phyloP scores from a whole-genome alignment of 2,888 invertebrate species.

The Reticulitermes lucifugus region DNA sequence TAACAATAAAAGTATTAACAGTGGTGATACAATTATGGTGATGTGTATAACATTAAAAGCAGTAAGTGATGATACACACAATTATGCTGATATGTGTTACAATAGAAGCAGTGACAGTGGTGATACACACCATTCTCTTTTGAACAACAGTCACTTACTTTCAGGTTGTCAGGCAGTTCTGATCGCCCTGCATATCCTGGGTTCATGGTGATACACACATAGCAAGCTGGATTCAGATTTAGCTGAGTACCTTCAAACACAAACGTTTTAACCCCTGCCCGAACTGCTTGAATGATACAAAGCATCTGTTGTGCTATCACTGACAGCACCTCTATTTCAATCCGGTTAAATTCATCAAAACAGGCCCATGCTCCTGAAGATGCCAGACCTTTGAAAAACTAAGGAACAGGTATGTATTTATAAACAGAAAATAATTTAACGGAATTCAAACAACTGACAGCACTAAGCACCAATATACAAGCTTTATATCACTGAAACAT shows the following conservation, averaged over 20 bases:
- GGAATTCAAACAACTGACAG: too few relatives aligned
- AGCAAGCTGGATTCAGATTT: constrained; percentile 79
- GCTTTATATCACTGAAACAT: too few relatives aligned
- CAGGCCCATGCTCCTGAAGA: constrained; percentile 89
- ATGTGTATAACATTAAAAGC: too few relatives aligned
- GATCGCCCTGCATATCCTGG: constrained; percentile 85
- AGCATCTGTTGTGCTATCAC: constrained; percentile 90
- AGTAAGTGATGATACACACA: too few relatives aligned
- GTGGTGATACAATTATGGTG: too few relatives aligned
- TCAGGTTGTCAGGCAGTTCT: constrained; percentile 87
- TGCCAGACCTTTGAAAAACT: constrained; percentile 83
- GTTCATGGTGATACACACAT: constrained; percentile 85
- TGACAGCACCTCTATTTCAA: constrained; percentile 86
- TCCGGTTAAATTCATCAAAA: constrained; percentile 90
- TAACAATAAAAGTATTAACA: too few relatives aligned
- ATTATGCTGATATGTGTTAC: too few relatives aligned
- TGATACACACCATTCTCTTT: too few relatives aligned
- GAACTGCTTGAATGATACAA: constrained; percentile 81
- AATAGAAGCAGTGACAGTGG: too few relatives aligned
- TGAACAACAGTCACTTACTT: constrained; percentile 61
- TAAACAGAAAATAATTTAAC: too few relatives aligned
- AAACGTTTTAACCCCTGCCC: constrained; percentile 74
- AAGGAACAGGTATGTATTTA: constrained; percentile 57
- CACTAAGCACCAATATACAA: too few relatives aligned
- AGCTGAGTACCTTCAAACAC: constrained; percentile 84